Conservation (phyloP, 2,888 invertebrate genomes). For the Candidula unifasciata region DNA sequence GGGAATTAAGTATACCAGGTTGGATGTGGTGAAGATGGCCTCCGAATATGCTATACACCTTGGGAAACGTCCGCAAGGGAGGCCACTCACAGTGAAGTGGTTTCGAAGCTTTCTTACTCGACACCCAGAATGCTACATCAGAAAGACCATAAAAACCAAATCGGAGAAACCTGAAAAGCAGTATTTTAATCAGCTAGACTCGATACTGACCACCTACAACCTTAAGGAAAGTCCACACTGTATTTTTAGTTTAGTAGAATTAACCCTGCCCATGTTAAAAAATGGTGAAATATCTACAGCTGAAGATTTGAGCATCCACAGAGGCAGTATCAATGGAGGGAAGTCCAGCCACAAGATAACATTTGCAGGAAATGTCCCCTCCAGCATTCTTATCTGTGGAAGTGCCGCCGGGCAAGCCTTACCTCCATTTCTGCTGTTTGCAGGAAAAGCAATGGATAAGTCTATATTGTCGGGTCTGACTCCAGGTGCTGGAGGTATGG, state of each 20-base stretch:
- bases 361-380: constrained; percentile 34
- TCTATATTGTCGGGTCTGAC: constrained; percentile 32
- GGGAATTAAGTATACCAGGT: constrained; percentile 46
- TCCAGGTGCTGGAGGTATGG: constrained; percentile 44
- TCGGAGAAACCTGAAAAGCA: constrained; percentile 44
- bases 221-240: constrained; percentile 51
- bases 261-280: constrained; percentile 36
- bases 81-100: constrained; percentile 49
- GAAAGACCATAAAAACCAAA: constrained; percentile 42
- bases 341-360: constrained; percentile 17
- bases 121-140: constrained; percentile 50
- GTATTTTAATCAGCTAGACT: constrained; percentile 45
- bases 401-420: constrained; percentile 48
- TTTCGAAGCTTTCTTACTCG: constrained; percentile 50
- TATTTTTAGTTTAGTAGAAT: constrained; percentile 45
- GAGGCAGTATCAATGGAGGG: constrained; percentile 21
- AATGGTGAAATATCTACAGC: constrained; percentile 17
- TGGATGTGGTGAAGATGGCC: constrained; percentile 50
- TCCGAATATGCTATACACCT: constrained; percentile 50
- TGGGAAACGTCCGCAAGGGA: constrained; percentile 42
- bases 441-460: constrained; percentile 47
- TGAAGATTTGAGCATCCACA: constrained; percentile 18
- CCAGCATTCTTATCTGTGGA: constrained; percentile 48
- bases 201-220: constrained; percentile 32
- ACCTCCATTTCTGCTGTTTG: constrained; percentile 47